Percentiles rank a stretch among this genome's conserved stretches.
Evolutionary conservation across 37 sponge, comb jelly and placozoan species (phyloP).

Genomic region (Hormiphora californensis): DNA sequence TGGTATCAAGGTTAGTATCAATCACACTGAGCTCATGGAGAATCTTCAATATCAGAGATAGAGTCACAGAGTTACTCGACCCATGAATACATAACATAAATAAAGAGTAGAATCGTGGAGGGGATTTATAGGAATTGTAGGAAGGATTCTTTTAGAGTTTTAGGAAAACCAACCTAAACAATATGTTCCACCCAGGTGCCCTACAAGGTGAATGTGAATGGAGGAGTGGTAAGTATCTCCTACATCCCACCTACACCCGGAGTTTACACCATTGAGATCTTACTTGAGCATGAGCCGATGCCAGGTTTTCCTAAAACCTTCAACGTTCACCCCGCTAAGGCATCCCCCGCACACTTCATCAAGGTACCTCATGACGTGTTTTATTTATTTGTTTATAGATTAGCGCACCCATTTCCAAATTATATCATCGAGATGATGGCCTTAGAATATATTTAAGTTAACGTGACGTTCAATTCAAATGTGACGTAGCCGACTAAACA

Average conservation of each 20-base stretch:
- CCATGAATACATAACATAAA: too few species aligned
- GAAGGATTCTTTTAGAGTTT: too few species aligned
- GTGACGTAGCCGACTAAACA: too few species aligned
- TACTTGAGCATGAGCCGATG: background rate
- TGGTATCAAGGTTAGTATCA: background rate
- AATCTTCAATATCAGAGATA: too few species aligned
- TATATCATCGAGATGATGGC: too few species aligned
- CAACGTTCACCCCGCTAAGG: background rate
- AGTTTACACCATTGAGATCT: background rate
- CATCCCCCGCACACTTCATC: background rate
- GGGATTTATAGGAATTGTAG: too few species aligned
- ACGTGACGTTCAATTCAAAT: too few species aligned
- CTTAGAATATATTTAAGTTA: too few species aligned
- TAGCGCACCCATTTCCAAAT: background rate
- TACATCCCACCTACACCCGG: background rate
- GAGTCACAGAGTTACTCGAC: too few species aligned
- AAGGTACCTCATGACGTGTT: background rate
- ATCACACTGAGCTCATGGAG: too few species aligned
- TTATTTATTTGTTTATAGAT: background rate
- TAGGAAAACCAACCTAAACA: too few species aligned
- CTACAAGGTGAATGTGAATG: constrained; percentile 1
- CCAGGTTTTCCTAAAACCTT: background rate
- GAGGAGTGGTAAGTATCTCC: background rate
- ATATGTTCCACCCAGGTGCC: background rate
- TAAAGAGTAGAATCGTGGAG: too few species aligned